Conservation (phyloP, 1,140 invertebrate species). For the Ctenoplectra terminalis region DNA sequence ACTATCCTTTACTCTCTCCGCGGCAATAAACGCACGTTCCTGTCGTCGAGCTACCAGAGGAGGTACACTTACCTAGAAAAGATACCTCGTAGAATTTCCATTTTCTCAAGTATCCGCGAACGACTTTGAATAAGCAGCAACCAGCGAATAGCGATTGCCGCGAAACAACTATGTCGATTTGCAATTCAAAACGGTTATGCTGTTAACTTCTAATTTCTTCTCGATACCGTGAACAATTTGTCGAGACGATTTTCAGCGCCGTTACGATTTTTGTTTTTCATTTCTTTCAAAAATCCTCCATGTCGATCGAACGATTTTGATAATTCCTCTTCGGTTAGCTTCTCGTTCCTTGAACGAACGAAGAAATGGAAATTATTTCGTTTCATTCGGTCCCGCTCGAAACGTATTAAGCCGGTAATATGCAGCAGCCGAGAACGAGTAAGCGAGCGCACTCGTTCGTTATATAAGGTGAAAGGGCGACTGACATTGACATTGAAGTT, state of each 20-base stretch:
- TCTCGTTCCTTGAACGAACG: neutral
- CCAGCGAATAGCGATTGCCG: slow-evolving; percentile 6
- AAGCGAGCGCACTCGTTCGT: slow-evolving; percentile 57
- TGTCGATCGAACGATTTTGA: slow-evolving; percentile 19
- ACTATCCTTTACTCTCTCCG: slow-evolving; percentile 61
- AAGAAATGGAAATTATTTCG: slow-evolving; percentile 20
- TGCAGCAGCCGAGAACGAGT: slow-evolving; percentile 26
- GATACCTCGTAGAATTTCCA: slow-evolving; percentile 60
- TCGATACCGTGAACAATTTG: neutral
- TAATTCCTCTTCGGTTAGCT: neutral
- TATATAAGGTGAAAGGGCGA: slow-evolving; percentile 80
- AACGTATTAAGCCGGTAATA: slow-evolving; percentile 57
- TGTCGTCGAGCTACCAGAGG: neutral
- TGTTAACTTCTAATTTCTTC: slow-evolving; percentile 29
- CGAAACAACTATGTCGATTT: slow-evolving; percentile 32
- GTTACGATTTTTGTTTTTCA: neutral
- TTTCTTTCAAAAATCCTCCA: no score
- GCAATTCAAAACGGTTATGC: slow-evolving; percentile 39
- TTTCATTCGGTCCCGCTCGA: slow-evolving; percentile 20
- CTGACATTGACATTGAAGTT: slow-evolving; percentile 80
- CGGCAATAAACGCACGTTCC: slow-evolving; percentile 57
- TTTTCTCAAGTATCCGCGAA: slow-evolving; percentile 60
- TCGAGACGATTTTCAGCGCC: neutral
- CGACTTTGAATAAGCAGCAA: slow-evolving; percentile 34
- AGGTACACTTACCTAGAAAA: slow-evolving; percentile 69